These are phyloP conservation scores for Oligia latruncula DNA, from an alignment of 2,888 invertebrate species.

Conservation along the genomic window DNA sequence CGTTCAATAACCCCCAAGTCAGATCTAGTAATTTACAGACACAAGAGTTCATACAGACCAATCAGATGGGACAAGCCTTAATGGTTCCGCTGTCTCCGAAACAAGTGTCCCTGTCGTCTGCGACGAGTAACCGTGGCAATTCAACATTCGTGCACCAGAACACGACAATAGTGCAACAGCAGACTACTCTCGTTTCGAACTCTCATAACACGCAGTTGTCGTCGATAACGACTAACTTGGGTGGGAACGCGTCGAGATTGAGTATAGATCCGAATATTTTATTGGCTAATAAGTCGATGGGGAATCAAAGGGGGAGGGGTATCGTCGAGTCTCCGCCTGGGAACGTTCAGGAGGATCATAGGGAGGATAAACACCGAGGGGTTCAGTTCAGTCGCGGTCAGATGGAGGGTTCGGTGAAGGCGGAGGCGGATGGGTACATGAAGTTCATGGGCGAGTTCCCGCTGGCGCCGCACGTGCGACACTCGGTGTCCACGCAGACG, in stretches of 20 bases:
- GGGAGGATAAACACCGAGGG: slow-evolving; percentile 60
- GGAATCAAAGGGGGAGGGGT: slow-evolving; percentile 70
- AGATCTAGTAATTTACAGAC: slow-evolving; percentile 90
- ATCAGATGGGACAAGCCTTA: slow-evolving; percentile 92
- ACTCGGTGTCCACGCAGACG: slow-evolving; percentile 94
- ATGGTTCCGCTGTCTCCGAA: slow-evolving; percentile 93
- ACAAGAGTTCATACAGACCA: slow-evolving; percentile 93
- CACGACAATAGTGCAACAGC: slow-evolving; percentile 95
- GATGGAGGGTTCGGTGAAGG: slow-evolving; percentile 64
- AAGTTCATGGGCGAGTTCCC: slow-evolving; percentile 74
- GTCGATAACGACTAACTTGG: slow-evolving; percentile 72
- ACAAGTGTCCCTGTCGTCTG: slow-evolving; percentile 88
- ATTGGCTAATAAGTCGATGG: slow-evolving; percentile 80
- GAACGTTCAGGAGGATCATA: slow-evolving; percentile 57
- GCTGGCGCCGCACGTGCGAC: slow-evolving; percentile 82
- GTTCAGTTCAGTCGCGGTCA: slow-evolving; percentile 12
- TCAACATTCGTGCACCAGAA: slow-evolving; percentile 96
- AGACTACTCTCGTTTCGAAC: slow-evolving; percentile 94
- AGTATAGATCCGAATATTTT: slow-evolving; percentile 91
- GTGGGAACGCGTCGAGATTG: slow-evolving; percentile 83
- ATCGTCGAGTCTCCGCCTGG: slow-evolving; percentile 69
- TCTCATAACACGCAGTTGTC: slow-evolving; percentile 88
- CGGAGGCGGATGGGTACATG: slow-evolving; percentile 71
- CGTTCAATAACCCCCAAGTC: slow-evolving; percentile 90
- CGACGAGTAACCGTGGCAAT: slow-evolving; percentile 90